phyloP scores from a whole-genome alignment of 2,888 invertebrate species.

The Meganola albula region DNA sequence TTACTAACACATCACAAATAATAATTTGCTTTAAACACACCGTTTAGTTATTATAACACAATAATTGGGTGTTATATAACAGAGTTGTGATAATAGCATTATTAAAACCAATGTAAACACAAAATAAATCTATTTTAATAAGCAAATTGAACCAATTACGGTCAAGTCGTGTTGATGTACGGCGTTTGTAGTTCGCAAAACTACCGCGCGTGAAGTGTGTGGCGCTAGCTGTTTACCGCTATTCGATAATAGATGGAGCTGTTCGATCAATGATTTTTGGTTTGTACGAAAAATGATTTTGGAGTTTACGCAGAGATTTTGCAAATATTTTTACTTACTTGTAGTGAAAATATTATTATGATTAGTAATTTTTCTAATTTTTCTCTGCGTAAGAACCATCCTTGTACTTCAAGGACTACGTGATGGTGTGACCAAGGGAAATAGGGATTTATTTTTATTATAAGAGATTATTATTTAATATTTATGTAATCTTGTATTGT shows the following conservation, averaged over 20 bases:
- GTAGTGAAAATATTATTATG: too few relatives aligned
- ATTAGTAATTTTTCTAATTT: too few relatives aligned
- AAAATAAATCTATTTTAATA: conserved; percentile 67
- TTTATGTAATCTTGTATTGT: too few relatives aligned
- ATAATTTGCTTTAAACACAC: conserved; percentile 16
- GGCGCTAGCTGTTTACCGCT: conserved; percentile 42
- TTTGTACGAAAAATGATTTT: too few relatives aligned
- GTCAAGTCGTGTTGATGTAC: conserved; percentile 44
- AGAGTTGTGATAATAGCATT: conserved; percentile 26
- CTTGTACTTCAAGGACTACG: too few relatives aligned
- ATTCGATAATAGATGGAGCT: conserved; percentile 63
- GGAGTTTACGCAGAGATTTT: too few relatives aligned
- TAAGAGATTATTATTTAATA: too few relatives aligned
- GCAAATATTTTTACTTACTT: too few relatives aligned
- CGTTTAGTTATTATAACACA: conserved; percentile 15
- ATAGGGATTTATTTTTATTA: too few relatives aligned
- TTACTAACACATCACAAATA: conserved; percentile 16
- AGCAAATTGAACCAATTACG: conserved; percentile 62
- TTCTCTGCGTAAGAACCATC: too few relatives aligned
- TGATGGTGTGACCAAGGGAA: too few relatives aligned
- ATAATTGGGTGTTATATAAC: conserved; percentile 30
- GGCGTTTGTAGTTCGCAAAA: conserved; percentile 33
- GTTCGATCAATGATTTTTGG: conserved; percentile 32
- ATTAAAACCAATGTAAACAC: conserved; percentile 45
- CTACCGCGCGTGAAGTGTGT: conserved; percentile 39